Base-by-base conservation (phyloP, 2,797 vertebrate species). In the Pseudopleuronectes americanus region DNA sequence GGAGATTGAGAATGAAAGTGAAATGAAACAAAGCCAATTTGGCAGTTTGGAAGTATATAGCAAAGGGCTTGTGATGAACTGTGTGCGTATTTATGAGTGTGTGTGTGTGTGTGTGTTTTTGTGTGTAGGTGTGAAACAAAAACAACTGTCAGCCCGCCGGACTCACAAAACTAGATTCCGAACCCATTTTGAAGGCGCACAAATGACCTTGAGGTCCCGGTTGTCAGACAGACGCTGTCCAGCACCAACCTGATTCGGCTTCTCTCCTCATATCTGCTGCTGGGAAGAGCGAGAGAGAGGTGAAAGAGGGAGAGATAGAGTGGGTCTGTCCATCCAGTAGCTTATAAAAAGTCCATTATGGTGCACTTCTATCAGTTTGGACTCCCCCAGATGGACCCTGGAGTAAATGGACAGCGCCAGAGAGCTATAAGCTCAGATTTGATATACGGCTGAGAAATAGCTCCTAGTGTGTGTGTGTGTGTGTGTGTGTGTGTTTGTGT, bases 291-390 rank as follows among this genome's bases (percentile, higher is more conserved):
- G 64, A 68, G 74, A 70, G 66, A 55, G 68, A 26, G 75, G 45
- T 49, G 57, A 45, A 53, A 49, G 38, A 26, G 71, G 57, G 70
- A 64, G 78, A 88, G 80, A 90, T 90, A 78, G 87, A 90, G 87
- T 88, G 89, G 68, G 61, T 78, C 84, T 88, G 90, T 90, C 89
- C 84, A 82, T 90, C 89, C 88, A 80, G 74, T 85, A 89, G 89
- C 89, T 92, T 92, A 91, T 92, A 90, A 92, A 92, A 92, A 90
- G 90, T 92, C 90, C 88, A 93, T 93, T 93, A 93, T 87, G 75
- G 81, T 81, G 76, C 33, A 55, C 74, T 80, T 90, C 87, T 90
- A 93, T 92, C 91, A 89, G 89, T 90, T 87, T 91, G 84, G 87
- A 68, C 84, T 88, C 84, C 89, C 90, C 88, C 89, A 89, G 86